These are phyloP conservation scores for Sebastes variabilis DNA, from an alignment of 2,797 vertebrate species.

Conservation along the genomic window DNA sequence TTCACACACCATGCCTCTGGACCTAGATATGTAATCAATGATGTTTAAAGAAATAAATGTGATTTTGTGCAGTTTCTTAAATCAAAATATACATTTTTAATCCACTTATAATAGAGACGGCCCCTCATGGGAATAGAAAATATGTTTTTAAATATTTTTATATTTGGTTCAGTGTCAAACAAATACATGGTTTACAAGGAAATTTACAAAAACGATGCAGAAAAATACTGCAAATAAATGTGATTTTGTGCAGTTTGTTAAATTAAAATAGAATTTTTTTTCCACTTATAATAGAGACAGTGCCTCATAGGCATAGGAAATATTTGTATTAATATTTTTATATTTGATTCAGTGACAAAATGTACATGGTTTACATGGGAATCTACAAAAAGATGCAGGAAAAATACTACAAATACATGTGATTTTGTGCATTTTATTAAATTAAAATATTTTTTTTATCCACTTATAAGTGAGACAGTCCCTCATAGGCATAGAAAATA, in stretches of 20 bases:
- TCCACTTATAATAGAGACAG: neutral
- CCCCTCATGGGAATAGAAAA: too few relatives aligned
- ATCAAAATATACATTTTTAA: too few relatives aligned
- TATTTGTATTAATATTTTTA: neutral
- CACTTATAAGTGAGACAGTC: neutral
- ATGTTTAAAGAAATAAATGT: neutral
- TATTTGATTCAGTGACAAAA: too few relatives aligned
- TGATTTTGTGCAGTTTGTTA: too few relatives aligned
- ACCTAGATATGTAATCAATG: neutral
- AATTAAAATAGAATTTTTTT: fast-evolving
- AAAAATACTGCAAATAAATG: too few relatives aligned
- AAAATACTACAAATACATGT: fast-evolving
- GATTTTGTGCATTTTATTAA: too few relatives aligned
- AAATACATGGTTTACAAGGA: too few relatives aligned
- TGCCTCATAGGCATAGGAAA: neutral
- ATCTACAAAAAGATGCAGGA: neutral
- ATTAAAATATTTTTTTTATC: neutral
- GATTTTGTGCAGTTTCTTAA: too few relatives aligned
- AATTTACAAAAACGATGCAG: neutral
- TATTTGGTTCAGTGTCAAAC: too few relatives aligned
- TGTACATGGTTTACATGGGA: fast-evolving
- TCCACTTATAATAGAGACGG: too few relatives aligned
- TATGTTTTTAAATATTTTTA: too few relatives aligned
- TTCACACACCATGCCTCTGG: neutral
- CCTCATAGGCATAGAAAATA: neutral